phyloP scores from a whole-genome alignment of 2,888 invertebrate genomes.

The Oscheius sp. region DNA sequence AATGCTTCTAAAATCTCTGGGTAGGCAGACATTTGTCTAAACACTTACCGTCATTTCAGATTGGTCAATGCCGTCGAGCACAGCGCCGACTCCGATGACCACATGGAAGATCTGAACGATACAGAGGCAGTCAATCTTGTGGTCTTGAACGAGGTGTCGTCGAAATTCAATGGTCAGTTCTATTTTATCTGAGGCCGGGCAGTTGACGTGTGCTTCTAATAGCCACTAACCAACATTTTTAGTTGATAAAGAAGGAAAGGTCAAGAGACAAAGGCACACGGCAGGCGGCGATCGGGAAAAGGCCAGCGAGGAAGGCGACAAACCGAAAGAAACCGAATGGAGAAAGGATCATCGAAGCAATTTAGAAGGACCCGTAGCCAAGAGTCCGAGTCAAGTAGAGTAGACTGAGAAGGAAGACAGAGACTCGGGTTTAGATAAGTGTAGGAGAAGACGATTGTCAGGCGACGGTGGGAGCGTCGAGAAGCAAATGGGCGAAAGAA shows the following conservation, averaged over 20 bases:
- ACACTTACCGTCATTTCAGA: slow-evolving; percentile 23
- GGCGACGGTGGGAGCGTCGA: slow-evolving; percentile 68
- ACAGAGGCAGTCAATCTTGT: slow-evolving; percentile 69
- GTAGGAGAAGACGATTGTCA: slow-evolving; percentile 56
- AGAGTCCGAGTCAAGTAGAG: slow-evolving; percentile 54
- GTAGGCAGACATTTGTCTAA: neutral
- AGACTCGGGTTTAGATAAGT: slow-evolving; percentile 34
- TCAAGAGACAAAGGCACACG: slow-evolving; percentile 49
- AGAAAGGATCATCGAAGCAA: slow-evolving; percentile 9
- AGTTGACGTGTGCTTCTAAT: neutral
- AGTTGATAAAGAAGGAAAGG: slow-evolving; percentile 38
- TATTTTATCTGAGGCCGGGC: neutral
- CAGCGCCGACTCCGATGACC: slow-evolving; percentile 48
- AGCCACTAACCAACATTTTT: neutral
- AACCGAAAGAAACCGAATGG: slow-evolving; percentile 48
- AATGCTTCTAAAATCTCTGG: slow-evolving; percentile 8
- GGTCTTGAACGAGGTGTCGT: slow-evolving; percentile 66
- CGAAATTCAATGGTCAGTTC: slow-evolving; percentile 52
- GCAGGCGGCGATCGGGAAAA: slow-evolving; percentile 52
- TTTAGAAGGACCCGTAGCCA: slow-evolving; percentile 20
- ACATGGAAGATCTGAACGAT: slow-evolving; percentile 65
- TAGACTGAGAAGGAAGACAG: neutral
- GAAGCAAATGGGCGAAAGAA: slow-evolving; percentile 70
- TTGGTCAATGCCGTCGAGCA: slow-evolving; percentile 44
- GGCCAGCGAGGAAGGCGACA: slow-evolving; percentile 60